Base-by-base conservation (phyloP, 1,140 invertebrate species). In the Lasioglossum albipes region DNA sequence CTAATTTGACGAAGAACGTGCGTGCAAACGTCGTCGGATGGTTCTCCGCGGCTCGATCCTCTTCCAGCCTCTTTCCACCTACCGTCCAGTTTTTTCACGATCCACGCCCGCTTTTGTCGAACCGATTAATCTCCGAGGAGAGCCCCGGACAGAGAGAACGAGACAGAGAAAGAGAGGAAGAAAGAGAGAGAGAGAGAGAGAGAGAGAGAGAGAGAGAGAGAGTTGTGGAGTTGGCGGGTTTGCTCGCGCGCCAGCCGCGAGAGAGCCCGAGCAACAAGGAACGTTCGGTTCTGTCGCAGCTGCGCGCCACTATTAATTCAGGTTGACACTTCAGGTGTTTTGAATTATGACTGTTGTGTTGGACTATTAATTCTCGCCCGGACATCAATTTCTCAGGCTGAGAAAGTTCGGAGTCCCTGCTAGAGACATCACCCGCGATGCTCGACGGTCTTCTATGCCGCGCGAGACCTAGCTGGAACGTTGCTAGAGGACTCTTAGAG, bases 261-360 rank as follows among this genome's bases (percentile, higher is more conserved):
- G 45, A 49, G 45, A 49, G 10, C 45, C 59, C 36, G n/a, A 27
- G 18, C 41, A 49, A 69, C 49, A 45, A 18, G 66, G 10, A 36
- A 27, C 57, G 45, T 82, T 78, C 49, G 74, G 70, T 67, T 68
- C 64, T 59, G 84, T 75, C 81, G 61, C 64, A 70, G 84, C 81
- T 74, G 67, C 52, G 65, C 49, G 61, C 59, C 49, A 82, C 84
- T 86, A 87, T 86, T 84, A 87, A 87, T 87, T 84, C 70, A 79
- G 67, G 81, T 87, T 87, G 85, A 87, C 85, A 84, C 66, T 84
- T 86, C 54, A 81, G 82, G 77, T 86, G 84, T 84, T 75, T 84
- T 86, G 84, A 87, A 84, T 87, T 86, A 86, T 87, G 75, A 61
- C 71, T 77, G 70, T 81, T 80, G 75, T 81, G 75, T 78, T 76